Base-by-base conservation (phyloP, 2,888 invertebrate species). In the Aspidapion aeneum region DNA sequence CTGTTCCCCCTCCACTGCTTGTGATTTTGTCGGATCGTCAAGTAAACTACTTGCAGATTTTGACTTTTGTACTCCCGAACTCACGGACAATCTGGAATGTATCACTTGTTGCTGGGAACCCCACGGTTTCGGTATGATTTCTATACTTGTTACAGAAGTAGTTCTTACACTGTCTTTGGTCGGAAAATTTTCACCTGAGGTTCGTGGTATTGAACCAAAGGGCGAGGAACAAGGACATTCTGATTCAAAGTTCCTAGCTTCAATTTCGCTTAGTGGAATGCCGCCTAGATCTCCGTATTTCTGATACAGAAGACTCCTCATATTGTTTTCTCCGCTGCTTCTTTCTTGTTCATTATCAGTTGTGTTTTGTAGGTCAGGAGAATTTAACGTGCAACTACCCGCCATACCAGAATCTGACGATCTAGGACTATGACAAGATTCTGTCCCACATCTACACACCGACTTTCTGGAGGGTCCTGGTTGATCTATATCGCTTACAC, bases 381-480 rank as follows among this genome's bases (percentile, higher is more conserved):
- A 89, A 2, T 90, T 86, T 65, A 90, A 82, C 62, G 88, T 87
- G 74, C 89, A 91, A 79, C 91, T 92, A 21, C 93, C 93, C 0
- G 91, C 93, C 81, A 94, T 90, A 20, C 94, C 94, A 0, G 93
- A 93, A 77, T 91, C 91, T 17, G 93, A 93, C 5, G 90, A 90
- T 66, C 90, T 82, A 0, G 88, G 88, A 78, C 90, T 90, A 61
- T 76, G 86, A 67, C 86, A 87, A 57, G 71, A 69, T 52, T 75
- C 75, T 58, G 69, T 67, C 58, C 77, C 75, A 61, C 77, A 77
- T 20, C 74, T 66, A 67, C 77, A 78, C 62, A 70, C 70, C 2
- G 71, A 71, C 21, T 66, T 61, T 48, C 67, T 61, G 18, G 70
- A 69, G 16, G 69, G 65, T 12, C 67, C 57, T 1, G 70, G 69